Evolutionary conservation across 2,797 vertebrate species (phyloP).

Genomic region (Sebastes paucispinis): DNA sequence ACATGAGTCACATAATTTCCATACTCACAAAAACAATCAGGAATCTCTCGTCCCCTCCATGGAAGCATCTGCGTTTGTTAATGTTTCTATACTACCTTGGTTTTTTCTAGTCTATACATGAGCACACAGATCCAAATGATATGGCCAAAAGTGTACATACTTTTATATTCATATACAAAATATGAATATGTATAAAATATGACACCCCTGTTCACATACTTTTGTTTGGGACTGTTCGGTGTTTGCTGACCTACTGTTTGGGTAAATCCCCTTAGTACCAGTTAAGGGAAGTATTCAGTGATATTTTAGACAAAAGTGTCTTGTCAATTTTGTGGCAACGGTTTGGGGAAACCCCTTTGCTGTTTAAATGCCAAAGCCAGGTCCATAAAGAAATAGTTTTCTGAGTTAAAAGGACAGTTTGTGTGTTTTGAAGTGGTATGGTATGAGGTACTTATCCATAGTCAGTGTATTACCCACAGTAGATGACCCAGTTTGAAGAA

Average conservation of each 20-base stretch:
- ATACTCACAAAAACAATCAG: neutral
- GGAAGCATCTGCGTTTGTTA: neutral
- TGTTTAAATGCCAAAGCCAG: neutral
- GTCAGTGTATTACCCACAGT: too few relatives aligned
- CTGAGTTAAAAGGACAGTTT: too few relatives aligned
- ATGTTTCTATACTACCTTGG: neutral
- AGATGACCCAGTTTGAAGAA: too few relatives aligned
- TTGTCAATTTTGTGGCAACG: neutral
- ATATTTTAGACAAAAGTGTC: neutral
- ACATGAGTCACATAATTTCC: neutral
- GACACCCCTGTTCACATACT: neutral
- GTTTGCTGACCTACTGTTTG: neutral
- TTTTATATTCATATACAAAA: neutral
- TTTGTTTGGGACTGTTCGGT: neutral
- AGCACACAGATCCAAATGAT: neutral
- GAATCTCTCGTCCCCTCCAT: neutral
- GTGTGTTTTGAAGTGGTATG: too few relatives aligned
- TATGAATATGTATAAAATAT: neutral
- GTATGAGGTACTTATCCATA: too few relatives aligned
- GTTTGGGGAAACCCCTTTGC: neutral
- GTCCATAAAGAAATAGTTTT: neutral
- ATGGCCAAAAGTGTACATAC: neutral
- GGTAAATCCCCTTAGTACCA: neutral
- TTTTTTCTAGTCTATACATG: neutral
- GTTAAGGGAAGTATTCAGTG: neutral